These are phyloP conservation scores for Gobio gobio DNA, from an alignment of 2,113 vertebrate genomes.

Conservation along the genomic window DNA sequence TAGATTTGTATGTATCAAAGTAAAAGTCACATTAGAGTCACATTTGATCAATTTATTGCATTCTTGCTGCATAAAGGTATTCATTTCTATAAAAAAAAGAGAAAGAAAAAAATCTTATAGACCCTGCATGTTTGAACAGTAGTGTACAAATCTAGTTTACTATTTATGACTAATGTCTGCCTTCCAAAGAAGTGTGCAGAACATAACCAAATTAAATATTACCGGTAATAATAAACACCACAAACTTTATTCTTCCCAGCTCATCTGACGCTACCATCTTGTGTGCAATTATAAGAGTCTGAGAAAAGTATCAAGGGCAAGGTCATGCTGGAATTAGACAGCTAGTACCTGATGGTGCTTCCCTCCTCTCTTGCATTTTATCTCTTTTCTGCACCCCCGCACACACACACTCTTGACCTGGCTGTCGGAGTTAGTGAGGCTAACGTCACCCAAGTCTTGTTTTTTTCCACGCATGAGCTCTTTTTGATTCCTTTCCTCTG, in stretches of 20 bases:
- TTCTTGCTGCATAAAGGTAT: neutral
- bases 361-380: neutral
- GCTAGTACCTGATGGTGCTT: constrained; percentile 57
- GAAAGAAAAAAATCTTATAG: neutral
- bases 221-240: neutral
- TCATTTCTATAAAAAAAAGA: neutral
- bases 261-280: constrained; percentile 13
- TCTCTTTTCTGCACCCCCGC: neutral
- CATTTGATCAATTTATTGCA: neutral
- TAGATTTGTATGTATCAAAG: neutral
- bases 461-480: neutral
- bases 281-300: neutral
- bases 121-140: neutral
- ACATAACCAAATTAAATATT: no score
- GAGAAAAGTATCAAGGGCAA: constrained; percentile 24
- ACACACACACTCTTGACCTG: neutral
- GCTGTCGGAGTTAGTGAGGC: constrained; percentile 11
- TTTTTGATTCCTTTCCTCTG: neutral
- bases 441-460: constrained; percentile 3
- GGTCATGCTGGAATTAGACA: constrained; percentile 54
- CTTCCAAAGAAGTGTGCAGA: neutral
- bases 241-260: constrained; percentile 1
- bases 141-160: neutral
- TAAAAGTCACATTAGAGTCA: neutral
- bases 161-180: neutral